Evolutionary conservation across 1,140 invertebrate genomes (phyloP).

Genomic region (Drosophila santomea): DNA sequence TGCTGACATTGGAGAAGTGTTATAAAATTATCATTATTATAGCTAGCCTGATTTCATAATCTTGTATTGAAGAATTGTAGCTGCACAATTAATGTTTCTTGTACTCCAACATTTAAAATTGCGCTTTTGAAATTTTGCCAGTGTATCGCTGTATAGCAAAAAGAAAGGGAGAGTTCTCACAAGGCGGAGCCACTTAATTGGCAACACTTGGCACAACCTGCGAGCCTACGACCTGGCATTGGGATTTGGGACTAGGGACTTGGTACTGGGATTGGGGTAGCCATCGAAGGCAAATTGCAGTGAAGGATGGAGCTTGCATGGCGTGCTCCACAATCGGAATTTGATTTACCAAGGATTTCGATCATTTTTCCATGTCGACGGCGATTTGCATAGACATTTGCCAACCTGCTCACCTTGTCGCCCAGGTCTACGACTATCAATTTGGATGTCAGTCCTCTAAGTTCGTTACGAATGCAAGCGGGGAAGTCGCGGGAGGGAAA

Average conservation of each 20-base stretch:
- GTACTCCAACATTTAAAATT: neutral
- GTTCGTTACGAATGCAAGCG: neutral
- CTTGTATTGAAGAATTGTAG: neutral
- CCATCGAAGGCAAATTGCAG: conserved; percentile 7
- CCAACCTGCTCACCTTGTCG: conserved; percentile 31
- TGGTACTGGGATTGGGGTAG: conserved; percentile 37
- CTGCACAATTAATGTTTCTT: too few species aligned
- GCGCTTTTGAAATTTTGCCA: neutral
- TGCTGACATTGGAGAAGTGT: too few species aligned
- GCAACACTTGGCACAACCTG: conserved; percentile 66
- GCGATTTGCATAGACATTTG: conserved; percentile 66
- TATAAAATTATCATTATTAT: too few species aligned
- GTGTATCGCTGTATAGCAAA: conserved; percentile 8
- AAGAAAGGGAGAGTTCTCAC: conserved; percentile 14
- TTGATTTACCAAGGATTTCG: conserved; percentile 81
- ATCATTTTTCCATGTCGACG: conserved; percentile 70
- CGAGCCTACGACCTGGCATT: conserved; percentile 44
- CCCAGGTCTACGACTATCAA: conserved; percentile 55
- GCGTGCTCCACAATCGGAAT: conserved; percentile 72
- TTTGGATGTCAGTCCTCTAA: conserved; percentile 60
- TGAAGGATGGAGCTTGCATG: conserved; percentile 48
- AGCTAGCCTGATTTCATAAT: too few species aligned
- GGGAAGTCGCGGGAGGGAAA: neutral
- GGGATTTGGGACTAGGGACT: conserved; percentile 43
- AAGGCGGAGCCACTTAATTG: conserved; percentile 62